Evolutionary conservation across 2,797 vertebrate species (phyloP), one percentile per base, ranked within the genome.

Genomic region (Euphonia xanthogaster): DNA sequence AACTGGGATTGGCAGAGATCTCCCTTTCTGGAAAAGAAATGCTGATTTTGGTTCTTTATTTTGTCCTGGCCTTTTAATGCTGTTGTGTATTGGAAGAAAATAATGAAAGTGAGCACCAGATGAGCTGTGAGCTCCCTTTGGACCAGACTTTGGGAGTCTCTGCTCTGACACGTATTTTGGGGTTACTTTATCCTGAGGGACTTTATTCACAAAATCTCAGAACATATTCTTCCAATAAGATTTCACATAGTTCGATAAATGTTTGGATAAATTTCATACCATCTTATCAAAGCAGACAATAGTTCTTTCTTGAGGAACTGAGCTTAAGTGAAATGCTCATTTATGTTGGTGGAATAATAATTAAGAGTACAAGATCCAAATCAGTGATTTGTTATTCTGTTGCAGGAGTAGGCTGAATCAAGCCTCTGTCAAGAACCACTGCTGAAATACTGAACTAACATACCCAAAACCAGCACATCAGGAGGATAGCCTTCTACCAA

Each of bases 301-400:
- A 77, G 53, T 50, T 90, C 58, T 86, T 94, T 95, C 45, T 86
- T 42, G 65, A 67, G 54, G 28, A 90, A 57, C 27, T 10, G n/a
- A 86, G 37, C 37, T 90, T 67, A 86, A 93, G 75, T 80, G 58
- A 90, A 92, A 68, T 67, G 31, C 20, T 88, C 16, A 23, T 85
- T 90, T 93, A 67, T 67, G 31, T 82, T 88, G 33, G 63, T 80
- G 72, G 48, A 74, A 80, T 92, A 84, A 72, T 92, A 93, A 88
- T 88, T 85, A 93, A 65, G 68, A 68, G 30, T 67, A 40, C 73
- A 93, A 67, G 65, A 88, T 83, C 70, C 80, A 81, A 81, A 92
- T 81, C 70, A 84, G 68, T 61, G 31, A 51, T 77, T 92, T 94
- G 57, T 76, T 90, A 40, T 50, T 80, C 44, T 87, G 8, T 60